These are phyloP conservation scores for Heterotis niloticus DNA, from an alignment of 2,113 vertebrate species.

Conservation along the genomic window DNA sequence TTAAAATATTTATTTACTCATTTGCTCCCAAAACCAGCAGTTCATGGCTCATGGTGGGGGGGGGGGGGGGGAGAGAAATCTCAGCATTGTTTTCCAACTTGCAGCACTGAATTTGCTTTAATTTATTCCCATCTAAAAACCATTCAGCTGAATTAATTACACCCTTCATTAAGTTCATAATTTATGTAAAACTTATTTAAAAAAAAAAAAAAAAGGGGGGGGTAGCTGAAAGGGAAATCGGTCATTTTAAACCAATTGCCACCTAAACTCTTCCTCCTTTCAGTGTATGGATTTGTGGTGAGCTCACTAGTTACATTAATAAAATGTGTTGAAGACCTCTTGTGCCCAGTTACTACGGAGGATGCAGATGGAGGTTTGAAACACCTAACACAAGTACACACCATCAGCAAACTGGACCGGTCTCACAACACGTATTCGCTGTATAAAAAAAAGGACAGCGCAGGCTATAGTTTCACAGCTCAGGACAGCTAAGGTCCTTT, in stretches of 20 bases:
- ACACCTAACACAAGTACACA: no score
- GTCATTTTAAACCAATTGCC: constrained; percentile 46
- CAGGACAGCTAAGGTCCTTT: no score
- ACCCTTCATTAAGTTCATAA: constrained; percentile 42
- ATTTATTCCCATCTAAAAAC: constrained; percentile 37
- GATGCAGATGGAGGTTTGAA: no score
- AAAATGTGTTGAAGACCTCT: no score
- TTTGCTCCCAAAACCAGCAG: constrained; percentile 12
- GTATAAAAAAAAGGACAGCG: no score
- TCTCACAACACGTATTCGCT: no score
- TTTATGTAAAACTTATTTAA: constrained; percentile 42
- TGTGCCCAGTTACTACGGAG: no score
- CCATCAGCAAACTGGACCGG: no score
- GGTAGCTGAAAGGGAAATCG: constrained; percentile 38
- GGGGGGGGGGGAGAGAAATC: no score
- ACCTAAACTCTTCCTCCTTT: constrained; percentile 17
- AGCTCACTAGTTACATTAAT: constrained; percentile 25
- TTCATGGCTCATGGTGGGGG: constrained; percentile 13
- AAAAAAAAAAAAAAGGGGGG: constrained; percentile 16
- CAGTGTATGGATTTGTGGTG: constrained; percentile 29
- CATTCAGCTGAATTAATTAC: constrained; percentile 43
- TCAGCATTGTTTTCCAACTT: constrained; percentile 35
- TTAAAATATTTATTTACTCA: constrained; percentile 30
- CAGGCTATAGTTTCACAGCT: no score
- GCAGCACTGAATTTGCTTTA: constrained; percentile 28